Conservation (phyloP, 2,888 invertebrate genomes). For the Craniophora ligustri region DNA sequence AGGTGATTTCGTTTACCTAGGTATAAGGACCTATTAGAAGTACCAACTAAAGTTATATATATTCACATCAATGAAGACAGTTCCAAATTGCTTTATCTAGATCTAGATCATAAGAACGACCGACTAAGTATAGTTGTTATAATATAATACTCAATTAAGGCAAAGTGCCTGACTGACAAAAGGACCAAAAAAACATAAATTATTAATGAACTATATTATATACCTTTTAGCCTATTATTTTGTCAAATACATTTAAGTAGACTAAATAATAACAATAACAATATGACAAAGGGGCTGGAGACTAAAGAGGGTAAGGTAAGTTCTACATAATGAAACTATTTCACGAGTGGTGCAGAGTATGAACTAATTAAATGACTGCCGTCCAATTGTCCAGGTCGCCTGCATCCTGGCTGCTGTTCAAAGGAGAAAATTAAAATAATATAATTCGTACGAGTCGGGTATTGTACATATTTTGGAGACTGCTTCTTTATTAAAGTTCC, state of each 20-base stretch:
- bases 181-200: no score
- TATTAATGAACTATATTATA: no score
- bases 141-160: no score
- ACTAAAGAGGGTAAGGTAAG: conserved; percentile 8
- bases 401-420: neutral
- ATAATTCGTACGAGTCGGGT: neutral
- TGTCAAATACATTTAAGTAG: neutral
- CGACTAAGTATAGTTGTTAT: no score
- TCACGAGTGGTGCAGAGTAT: neutral
- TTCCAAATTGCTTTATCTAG: no score
- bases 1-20: no score
- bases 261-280: neutral
- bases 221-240: neutral
- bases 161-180: no score
- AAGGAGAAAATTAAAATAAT: conserved; percentile 10
- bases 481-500: neutral
- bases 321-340: conserved; percentile 16
- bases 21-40: no score
- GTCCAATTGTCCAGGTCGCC: neutral
- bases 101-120: no score
- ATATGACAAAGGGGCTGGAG: neutral
- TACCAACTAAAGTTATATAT: no score
- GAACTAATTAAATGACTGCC: conserved; percentile 29
- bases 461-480: neutral
- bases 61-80: no score